Base-by-base conservation (phyloP, 1,140 invertebrate genomes). In the Heliothis subflexa region DNA sequence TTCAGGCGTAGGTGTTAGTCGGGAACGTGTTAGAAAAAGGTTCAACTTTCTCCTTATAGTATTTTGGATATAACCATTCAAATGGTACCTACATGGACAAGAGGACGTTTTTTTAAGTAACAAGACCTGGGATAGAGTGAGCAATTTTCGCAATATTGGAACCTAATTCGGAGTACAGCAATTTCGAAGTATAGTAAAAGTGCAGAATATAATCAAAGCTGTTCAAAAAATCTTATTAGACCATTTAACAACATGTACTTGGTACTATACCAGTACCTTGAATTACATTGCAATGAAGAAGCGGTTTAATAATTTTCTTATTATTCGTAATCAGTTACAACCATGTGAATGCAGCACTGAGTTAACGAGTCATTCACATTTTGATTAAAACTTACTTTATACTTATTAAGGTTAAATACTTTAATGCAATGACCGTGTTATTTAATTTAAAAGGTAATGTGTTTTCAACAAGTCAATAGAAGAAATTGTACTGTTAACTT, bases 41-140 rank as follows among this genome's bases (percentile, higher is more conserved):
- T 54, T 57, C 9, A 73, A 73, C 71, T 73, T 73, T 73, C 55
- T 61, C 71, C 33, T 45, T 45, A 57, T 45, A 71, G 47, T 21
- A 49, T 66, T 40, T 66, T 40, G 13, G 25, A 14, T 0, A 61
- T n/a, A n/a, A 18, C n/a, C 14, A 12, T 62, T 33, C 7, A 62
- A n/a, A n/a, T n/a, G n/a, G n/a, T n/a, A n/a, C n/a, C n/a, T n/a
- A n/a, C n/a, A n/a, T n/a, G n/a, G n/a, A n/a, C n/a, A n/a, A n/a
- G n/a, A n/a, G n/a, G n/a, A n/a, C n/a, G n/a, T n/a, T n/a, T n/a
- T n/a, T n/a, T n/a, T n/a, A n/a, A n/a, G n/a, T n/a, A n/a, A n/a
- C n/a, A n/a, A n/a, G n/a, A n/a, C n/a, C n/a, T n/a, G n/a, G n/a
- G n/a, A n/a, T n/a, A n/a, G n/a, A n/a, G n/a, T n/a, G n/a, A n/a